These are phyloP conservation scores for Pseudomugil tenellus DNA, from an alignment of 2,797 vertebrate species.

Conservation along the genomic window DNA sequence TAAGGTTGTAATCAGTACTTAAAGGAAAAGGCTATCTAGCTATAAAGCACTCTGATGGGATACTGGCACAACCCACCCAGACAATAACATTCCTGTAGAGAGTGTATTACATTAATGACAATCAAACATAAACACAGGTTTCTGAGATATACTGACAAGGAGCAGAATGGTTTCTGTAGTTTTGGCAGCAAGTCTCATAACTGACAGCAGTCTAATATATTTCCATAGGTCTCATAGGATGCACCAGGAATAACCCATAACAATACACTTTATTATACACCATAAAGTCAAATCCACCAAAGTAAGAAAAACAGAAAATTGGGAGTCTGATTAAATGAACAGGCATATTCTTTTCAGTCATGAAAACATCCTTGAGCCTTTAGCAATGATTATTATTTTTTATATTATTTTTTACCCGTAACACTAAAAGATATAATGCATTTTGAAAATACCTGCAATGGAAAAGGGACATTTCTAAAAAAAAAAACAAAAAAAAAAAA, in stretches of 20 bases:
- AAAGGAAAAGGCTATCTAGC: neutral
- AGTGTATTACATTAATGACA: neutral
- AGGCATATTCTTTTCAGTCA: neutral
- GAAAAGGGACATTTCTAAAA: neutral
- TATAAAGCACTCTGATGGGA: neutral
- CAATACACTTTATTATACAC: neutral
- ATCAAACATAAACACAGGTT: constrained; percentile 3
- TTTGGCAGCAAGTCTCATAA: constrained; percentile 35
- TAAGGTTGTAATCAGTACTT: constrained; percentile 11
- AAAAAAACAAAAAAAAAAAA: neutral
- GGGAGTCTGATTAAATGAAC: neutral
- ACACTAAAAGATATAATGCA: neutral
- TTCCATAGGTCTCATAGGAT: neutral
- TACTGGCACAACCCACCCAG: neutral
- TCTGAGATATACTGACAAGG: constrained; percentile 9
- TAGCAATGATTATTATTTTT: too few relatives aligned
- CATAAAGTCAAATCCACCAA: neutral
- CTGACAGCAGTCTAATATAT: constrained; percentile 20
- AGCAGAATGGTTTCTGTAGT: constrained; percentile 24
- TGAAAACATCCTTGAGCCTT: neutral
- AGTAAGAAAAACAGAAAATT: neutral
- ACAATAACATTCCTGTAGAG: neutral
- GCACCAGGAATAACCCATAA: neutral
- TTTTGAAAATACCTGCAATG: neutral
- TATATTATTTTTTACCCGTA: neutral